Percentiles rank a stretch among this genome's conserved stretches.
These are phyloP conservation scores for Orthosia gracilis DNA, from an alignment of 2,888 invertebrate species.

Conservation along the genomic window DNA sequence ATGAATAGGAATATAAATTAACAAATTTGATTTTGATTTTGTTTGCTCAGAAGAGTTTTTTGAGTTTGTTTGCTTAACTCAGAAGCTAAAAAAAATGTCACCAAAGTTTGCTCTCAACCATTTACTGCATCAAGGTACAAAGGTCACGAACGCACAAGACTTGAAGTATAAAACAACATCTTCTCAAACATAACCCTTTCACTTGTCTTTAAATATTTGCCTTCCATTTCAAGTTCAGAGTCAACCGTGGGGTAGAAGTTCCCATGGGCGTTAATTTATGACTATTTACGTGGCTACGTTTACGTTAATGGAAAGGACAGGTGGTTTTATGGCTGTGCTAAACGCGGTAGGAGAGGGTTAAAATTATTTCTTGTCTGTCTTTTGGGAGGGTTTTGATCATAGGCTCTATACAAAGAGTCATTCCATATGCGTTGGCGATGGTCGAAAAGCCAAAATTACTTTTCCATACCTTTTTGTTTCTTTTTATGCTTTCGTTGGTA, in stretches of 20 bases:
- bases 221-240: conserved; percentile 66
- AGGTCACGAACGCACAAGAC: conserved; percentile 42
- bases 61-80: no score
- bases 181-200: conserved; percentile 53
- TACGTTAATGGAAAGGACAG: conserved; percentile 44
- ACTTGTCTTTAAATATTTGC: conserved; percentile 58
- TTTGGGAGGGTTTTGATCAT: conserved; percentile 14
- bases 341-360: conserved; percentile 7
- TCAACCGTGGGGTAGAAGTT: conserved; percentile 53
- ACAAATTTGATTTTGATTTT: no score
- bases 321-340: conserved; percentile 52
- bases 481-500: no score
- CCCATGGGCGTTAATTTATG: conserved; percentile 61
- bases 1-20: no score
- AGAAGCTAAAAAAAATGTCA: neutral
- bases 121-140: conserved; percentile 14
- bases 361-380: conserved; percentile 18
- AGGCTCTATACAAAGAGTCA: no score
- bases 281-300: conserved; percentile 49
- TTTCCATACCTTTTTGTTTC: no score
- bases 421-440: no score
- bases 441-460: no score
- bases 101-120: conserved; percentile 1
- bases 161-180: conserved; percentile 41
- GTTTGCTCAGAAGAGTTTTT: no score